A percentile compares a stretch with the other conserved stretches of the same genome.
Conservation (phyloP, 2,888 invertebrate species). For the Oligia latruncula region DNA sequence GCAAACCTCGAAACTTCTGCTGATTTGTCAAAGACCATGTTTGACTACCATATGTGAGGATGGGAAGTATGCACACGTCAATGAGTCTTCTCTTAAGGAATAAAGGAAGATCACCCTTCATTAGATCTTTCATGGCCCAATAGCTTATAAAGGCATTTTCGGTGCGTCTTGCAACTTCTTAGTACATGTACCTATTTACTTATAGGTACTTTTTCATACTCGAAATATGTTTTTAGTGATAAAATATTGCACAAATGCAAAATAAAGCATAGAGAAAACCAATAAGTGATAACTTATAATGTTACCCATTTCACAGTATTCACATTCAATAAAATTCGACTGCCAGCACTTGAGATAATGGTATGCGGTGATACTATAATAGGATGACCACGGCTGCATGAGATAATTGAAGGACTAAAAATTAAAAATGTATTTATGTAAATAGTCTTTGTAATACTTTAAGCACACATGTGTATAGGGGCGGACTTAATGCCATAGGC, state of each 20-base stretch:
- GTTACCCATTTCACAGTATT: slow-evolving; percentile 64
- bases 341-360: slow-evolving; percentile 70
- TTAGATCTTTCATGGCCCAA: background rate
- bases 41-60: no score
- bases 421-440: background rate
- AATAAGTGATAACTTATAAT: slow-evolving; percentile 44
- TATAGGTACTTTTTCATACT: background rate
- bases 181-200: background rate
- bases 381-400: slow-evolving; percentile 56
- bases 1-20: no score
- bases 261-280: slow-evolving; percentile 17
- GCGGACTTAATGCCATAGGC: no score
- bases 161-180: background rate
- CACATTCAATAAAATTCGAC: slow-evolving; percentile 73
- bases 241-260: slow-evolving; percentile 12
- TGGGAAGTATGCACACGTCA: background rate
- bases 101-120: background rate
- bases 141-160: background rate
- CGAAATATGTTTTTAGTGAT: background rate
- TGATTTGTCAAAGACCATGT: no score
- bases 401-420: slow-evolving; percentile 19
- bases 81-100: background rate
- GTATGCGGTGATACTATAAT: slow-evolving; percentile 64
- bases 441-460: no score
- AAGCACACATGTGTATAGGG: no score